Percentiles rank a stretch among this genome's conserved stretches.
phyloP scores from a whole-genome alignment of 2,113 vertebrate genomes.

The Myanophis thanlyinensis region DNA sequence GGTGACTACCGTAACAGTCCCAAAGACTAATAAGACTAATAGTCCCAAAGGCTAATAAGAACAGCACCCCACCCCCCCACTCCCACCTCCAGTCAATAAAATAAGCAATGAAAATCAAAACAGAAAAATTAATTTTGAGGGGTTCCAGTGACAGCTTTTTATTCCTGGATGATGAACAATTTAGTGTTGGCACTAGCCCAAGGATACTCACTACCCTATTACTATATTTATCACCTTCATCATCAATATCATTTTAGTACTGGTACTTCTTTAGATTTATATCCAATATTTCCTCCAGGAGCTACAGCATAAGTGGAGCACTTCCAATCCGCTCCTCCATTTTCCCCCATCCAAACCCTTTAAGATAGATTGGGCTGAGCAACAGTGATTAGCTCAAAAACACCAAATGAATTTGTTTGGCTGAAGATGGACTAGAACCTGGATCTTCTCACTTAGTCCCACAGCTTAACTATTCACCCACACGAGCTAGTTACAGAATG shows the following conservation, averaged over 20 bases:
- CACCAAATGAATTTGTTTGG: not conserved
- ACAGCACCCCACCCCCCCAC: not conserved
- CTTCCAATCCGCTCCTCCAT: not conserved
- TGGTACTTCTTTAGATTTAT: not conserved
- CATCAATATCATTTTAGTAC: not conserved
- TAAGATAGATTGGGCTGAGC: not conserved
- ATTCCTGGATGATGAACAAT: not conserved
- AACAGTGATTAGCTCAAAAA: not conserved
- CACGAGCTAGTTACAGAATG: not conserved
- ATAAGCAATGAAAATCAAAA: not conserved
- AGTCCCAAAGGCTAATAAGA: not conserved
- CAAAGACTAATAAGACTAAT: too few relatives aligned
- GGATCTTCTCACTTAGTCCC: not conserved
- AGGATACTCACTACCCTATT: not conserved
- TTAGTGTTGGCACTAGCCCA: not conserved
- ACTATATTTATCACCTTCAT: not conserved
- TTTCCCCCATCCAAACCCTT: not conserved
- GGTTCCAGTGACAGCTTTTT: not conserved
- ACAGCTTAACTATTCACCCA: not conserved
- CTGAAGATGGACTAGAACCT: not conserved
- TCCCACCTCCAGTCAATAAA: not conserved
- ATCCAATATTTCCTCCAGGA: not conserved
- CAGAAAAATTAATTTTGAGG: not conserved
- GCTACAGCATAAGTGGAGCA: not conserved
- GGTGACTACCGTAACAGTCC: not conserved